Conservation (phyloP, 2,797 vertebrate species). For the Bryconaethiops microstoma region DNA sequence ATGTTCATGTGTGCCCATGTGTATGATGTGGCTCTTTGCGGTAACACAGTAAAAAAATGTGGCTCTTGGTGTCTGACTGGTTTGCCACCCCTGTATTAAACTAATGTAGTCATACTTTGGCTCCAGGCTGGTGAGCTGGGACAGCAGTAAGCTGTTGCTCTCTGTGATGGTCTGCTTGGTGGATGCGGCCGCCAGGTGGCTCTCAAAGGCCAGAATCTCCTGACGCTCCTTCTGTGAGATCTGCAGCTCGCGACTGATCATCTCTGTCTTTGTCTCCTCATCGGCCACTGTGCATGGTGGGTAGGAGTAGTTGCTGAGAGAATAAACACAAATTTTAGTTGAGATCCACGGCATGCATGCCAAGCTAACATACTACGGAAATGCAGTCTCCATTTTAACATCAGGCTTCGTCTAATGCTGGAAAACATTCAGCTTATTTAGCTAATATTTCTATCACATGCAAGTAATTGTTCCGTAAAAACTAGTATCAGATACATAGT, state of each 20-base stretch:
- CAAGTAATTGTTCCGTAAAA: neutral
- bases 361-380: neutral
- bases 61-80: no score
- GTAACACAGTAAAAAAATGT: no score
- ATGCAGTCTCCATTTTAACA: neutral
- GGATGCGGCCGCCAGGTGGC: slow-evolving; percentile 94
- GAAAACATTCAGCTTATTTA: neutral
- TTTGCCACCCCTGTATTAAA: no score
- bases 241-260: slow-evolving; percentile 94
- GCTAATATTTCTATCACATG: neutral
- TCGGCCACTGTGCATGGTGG: slow-evolving; percentile 95
- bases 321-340: neutral
- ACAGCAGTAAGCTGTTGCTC: slow-evolving; percentile 94
- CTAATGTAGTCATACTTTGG: slow-evolving; percentile 84
- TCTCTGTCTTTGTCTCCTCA: slow-evolving; percentile 93
- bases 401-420: neutral
- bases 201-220: slow-evolving; percentile 97
- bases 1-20: no score
- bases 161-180: slow-evolving; percentile 99
- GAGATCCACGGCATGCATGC: neutral
- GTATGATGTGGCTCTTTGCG: no score
- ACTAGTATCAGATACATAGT: no score
- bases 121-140: slow-evolving; percentile 95
- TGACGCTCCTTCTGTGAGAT: slow-evolving; percentile 95
- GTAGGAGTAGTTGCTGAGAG: slow-evolving; percentile 90